These are phyloP conservation scores for Lypha dubia DNA, from an alignment of 2,888 invertebrate species.

Conservation along the genomic window DNA sequence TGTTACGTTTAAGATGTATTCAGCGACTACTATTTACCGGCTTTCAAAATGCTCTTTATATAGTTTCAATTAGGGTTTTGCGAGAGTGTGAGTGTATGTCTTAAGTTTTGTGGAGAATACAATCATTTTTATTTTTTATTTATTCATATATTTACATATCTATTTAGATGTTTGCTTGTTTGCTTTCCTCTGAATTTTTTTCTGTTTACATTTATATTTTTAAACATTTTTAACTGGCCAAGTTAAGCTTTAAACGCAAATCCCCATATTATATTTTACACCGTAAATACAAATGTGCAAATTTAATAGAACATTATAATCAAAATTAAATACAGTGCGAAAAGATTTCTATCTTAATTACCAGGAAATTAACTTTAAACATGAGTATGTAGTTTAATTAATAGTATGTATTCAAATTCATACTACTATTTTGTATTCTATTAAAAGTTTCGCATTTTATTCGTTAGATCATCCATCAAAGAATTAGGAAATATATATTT, in stretches of 20 bases:
- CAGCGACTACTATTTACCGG: conserved; percentile 63
- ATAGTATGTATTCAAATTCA: not conserved
- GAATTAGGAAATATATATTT: not conserved
- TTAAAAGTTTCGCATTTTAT: not conserved
- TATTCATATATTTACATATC: conserved; percentile 66
- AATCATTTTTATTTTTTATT: conserved; percentile 69
- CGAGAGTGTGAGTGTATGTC: conserved; percentile 71
- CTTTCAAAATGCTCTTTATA: conserved; percentile 55
- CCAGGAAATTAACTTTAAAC: conserved; percentile 19
- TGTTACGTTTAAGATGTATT: conserved; percentile 42
- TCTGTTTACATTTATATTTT: conserved; percentile 68
- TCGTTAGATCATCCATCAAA: not conserved
- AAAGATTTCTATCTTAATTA: conserved; percentile 41
- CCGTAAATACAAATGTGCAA: conserved; percentile 8
- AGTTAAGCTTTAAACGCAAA: conserved; percentile 49
- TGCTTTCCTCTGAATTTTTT: conserved; percentile 16
- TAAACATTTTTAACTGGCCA: conserved; percentile 2
- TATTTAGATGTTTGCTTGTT: conserved; percentile 72
- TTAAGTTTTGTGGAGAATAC: conserved; percentile 64
- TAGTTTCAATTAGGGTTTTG: conserved; percentile 65
- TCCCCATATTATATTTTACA: conserved; percentile 54
- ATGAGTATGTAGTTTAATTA: not conserved
- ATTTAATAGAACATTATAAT: not conserved
- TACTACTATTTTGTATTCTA: not conserved
- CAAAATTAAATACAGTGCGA: not conserved